Conservation (phyloP, 2,113 vertebrate species). For the Mastomys coucha region DNA sequence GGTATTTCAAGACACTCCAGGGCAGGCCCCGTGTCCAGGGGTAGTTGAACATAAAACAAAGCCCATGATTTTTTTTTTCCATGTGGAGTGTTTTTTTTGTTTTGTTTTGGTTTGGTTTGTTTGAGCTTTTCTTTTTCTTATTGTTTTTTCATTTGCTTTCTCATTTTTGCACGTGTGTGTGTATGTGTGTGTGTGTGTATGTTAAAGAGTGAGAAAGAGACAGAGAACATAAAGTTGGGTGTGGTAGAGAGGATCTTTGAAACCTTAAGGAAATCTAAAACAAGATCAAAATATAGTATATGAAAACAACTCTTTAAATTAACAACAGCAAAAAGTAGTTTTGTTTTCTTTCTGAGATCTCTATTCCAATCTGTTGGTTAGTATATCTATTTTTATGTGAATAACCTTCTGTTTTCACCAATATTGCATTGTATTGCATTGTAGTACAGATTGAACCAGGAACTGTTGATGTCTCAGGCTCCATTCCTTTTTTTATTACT, state of each 20-base stretch:
- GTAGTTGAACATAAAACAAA: not conserved
- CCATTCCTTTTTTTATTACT: not conserved
- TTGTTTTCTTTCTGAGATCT: not conserved
- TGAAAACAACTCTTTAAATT: not conserved
- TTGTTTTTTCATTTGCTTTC: not conserved
- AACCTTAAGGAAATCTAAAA: not conserved
- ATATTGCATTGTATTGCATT: not conserved
- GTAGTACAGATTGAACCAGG: not conserved
- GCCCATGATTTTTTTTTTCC: no score
- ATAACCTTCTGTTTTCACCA: not conserved
- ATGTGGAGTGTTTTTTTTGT: not conserved
- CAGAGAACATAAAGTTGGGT: not conserved
- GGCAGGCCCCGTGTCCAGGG: not conserved
- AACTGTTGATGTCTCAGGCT: not conserved
- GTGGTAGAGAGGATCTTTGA: not conserved
- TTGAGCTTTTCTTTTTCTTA: not conserved
- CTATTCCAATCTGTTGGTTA: no score
- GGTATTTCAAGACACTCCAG: not conserved
- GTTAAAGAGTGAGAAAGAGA: not conserved
- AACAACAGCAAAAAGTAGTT: not conserved
- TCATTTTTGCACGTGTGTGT: not conserved
- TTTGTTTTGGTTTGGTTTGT: not conserved
- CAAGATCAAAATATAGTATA: not conserved
- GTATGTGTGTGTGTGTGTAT: not conserved
- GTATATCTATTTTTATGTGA: not conserved